Percentiles rank a stretch among this genome's conserved stretches.
phyloP scores from a whole-genome alignment of 2,113 vertebrate species.

The Chelonoidis abingdonii region DNA sequence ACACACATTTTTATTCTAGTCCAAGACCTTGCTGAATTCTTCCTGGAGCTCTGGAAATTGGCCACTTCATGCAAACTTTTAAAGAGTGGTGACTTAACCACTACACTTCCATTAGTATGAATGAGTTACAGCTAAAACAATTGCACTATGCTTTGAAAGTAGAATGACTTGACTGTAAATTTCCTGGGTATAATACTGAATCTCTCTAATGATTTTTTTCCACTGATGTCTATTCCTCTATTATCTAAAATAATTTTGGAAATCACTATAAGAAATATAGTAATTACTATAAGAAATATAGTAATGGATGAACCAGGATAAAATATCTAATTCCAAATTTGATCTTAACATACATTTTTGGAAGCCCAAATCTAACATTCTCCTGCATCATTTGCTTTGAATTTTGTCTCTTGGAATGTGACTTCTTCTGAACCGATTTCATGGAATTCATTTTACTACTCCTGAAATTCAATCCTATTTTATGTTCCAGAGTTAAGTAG shows the following conservation, averaged over 20 bases:
- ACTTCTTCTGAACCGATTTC: neutral
- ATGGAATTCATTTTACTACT: neutral
- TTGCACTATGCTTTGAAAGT: neutral
- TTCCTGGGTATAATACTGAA: neutral
- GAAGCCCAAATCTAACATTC: neutral
- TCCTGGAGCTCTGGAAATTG: neutral
- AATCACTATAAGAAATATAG: neutral
- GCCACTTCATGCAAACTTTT: neutral
- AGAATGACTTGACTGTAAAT: neutral
- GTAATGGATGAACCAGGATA: neutral
- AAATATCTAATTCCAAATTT: neutral
- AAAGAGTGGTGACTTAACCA: neutral
- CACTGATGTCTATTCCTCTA: neutral
- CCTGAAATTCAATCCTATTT: neutral
- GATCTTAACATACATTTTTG: neutral
- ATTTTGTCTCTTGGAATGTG: neutral
- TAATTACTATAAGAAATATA: neutral
- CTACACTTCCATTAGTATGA: neutral
- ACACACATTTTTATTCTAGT: neutral
- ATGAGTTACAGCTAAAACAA: neutral
- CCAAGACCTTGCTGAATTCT: neutral
- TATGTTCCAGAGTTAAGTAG: neutral
- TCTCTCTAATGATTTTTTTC: neutral
- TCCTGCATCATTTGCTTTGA: neutral
- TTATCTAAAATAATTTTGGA: neutral